Conservation (phyloP, 2,797 vertebrate genomes). For the Falco concolor region DNA sequence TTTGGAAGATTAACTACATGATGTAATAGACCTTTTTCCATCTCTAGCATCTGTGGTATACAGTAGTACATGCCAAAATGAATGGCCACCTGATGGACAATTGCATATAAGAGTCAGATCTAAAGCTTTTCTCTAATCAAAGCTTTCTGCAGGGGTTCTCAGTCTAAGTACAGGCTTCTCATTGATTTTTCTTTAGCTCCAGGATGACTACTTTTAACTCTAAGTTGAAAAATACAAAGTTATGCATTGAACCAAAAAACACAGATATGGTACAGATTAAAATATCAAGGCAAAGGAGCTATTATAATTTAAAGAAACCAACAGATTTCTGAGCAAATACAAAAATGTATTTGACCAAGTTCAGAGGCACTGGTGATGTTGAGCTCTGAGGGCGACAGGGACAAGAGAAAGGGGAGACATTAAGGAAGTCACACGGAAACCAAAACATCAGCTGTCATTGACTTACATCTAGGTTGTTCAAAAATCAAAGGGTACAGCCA, state of each 20-base stretch:
- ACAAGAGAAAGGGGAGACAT: neutral
- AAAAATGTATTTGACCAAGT: neutral
- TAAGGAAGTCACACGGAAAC: neutral
- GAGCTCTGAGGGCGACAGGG: neutral
- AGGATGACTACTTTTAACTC: slow-evolving; percentile 4
- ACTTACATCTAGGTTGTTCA: neutral
- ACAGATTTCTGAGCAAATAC: neutral
- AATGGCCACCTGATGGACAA: slow-evolving; percentile 21
- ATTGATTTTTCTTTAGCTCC: slow-evolving; percentile 32
- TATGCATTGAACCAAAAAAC: slow-evolving; percentile 1
- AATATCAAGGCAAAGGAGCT: neutral
- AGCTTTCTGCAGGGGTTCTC: slow-evolving; percentile 33
- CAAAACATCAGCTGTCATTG: neutral
- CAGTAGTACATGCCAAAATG: neutral
- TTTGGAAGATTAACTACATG: neutral
- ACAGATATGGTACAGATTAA: neutral
- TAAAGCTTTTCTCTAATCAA: slow-evolving; percentile 47
- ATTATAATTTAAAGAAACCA: neutral
- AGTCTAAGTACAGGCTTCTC: neutral
- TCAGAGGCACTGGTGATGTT: neutral
- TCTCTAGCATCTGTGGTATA: neutral
- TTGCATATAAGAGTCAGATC: neutral
- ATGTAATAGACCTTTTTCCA: neutral
- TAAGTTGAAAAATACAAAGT: slow-evolving; percentile 14
- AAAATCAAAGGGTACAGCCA: neutral